Evolutionary conservation across 2,888 invertebrate genomes (phyloP), one percentile per base, ranked within the genome.

Genomic region (Drosophila diplacantha): DNA sequence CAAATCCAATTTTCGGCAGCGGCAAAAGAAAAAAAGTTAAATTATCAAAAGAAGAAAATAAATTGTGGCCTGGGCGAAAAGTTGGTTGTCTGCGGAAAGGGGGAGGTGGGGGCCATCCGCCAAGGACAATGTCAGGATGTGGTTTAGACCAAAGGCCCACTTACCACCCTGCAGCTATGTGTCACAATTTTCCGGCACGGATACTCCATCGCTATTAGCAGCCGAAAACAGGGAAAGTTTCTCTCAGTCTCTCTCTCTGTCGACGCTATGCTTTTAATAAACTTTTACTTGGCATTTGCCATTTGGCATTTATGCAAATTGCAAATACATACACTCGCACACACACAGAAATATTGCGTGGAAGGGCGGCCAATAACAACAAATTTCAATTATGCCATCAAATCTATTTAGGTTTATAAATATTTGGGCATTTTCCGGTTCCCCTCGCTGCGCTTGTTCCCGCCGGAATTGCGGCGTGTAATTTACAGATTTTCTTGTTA

Each of bases 401-500:
- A 80, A 80, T 80, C 80, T 82, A 80, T 80, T 80, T 80, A 82
- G 83, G 76, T 80, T 72, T 70, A 80, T 80, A 80, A 80, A 80
- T 80, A 80, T 82, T 82, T 78, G 69, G 74, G 59, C 73, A 74
- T 74, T 76, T 79, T 74, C 68, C 55, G 64, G 53, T 22, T 22
- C 18, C 53, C 59, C 61, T 38, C 6, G 16, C 44, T n/a, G 2
- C 18, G 29, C 29, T 44, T 12, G 20, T 12, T 32, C 52, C 14
- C 39, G 20, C 22, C 38, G 31, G 31, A 60, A 46, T 37, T 44
- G 57, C 29, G 71, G 73, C 73, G 76, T 81, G 72, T 80, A 80
- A 82, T 80, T 82, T 81, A 74, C 80, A 82, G 81, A 82, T 81
- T 82, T 82, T 73, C 78, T 71, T 76, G 83, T 80, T 76, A 76